Percentiles rank a stretch among this genome's conserved stretches.
These are phyloP conservation scores for Arge pagana DNA, from an alignment of 2,888 invertebrate genomes.

Conservation along the genomic window DNA sequence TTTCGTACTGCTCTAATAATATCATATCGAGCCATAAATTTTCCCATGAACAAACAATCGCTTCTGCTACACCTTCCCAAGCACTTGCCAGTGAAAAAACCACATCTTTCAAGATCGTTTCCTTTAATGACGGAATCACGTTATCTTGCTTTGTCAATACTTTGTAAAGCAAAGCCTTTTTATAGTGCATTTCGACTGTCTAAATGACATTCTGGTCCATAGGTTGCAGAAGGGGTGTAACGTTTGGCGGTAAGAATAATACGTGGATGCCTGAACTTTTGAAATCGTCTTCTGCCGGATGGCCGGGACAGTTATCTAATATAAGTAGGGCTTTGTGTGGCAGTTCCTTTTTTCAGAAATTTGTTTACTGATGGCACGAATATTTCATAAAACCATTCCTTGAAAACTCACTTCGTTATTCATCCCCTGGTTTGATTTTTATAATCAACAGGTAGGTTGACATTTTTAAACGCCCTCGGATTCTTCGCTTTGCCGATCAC, in stretches of 20 bases:
- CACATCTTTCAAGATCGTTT: conserved; percentile 20
- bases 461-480: conserved; percentile 33
- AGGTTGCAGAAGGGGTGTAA: conserved; percentile 32
- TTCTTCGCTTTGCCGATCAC: conserved; percentile 32
- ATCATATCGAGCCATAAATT: no score
- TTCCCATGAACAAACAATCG: no score
- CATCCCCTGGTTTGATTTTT: conserved; percentile 31
- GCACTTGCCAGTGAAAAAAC: no score
- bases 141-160: conserved; percentile 16
- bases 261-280: conserved; percentile 25
- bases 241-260: conserved; percentile 33
- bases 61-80: no score
- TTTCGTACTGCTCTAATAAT: no score
- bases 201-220: conserved; percentile 37
- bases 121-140: conserved; percentile 17
- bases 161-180: conserved; percentile 17
- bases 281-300: conserved; percentile 8
- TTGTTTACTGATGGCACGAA: conserved; percentile 23
- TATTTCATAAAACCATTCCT: conserved; percentile 29
- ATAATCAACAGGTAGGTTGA: conserved; percentile 33
- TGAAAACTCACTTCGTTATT: conserved; percentile 28
- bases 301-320: conserved; percentile 14
- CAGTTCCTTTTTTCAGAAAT: conserved; percentile 4
- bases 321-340: conserved; percentile 12
- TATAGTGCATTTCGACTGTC: conserved; percentile 28